Base-by-base conservation (phyloP, 2,113 vertebrate genomes). In the Boleophthalmus pectinirostris region DNA sequence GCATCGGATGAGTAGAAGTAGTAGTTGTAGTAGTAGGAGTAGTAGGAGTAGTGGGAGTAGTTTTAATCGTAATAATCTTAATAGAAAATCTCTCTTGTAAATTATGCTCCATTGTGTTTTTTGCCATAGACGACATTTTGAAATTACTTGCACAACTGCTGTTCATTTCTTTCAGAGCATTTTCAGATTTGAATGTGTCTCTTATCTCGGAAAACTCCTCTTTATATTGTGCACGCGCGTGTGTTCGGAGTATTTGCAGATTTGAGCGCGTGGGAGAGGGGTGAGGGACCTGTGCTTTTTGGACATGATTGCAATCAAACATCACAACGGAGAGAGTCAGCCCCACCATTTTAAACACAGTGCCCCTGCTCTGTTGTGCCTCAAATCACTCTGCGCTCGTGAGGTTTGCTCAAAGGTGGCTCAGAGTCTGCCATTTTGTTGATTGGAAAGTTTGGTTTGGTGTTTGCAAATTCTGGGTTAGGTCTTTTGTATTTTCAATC, bases 301-400 rank as follows among this genome's bases (percentile, higher is more conserved):
- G 70, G 72, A 82, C 79, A 77, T 78, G 72, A 75, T 82, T 77
- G 71, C 79, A 88, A 77, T 88, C 82, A 83, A 66, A 70, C 45
- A 61, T 11, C 53, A 61, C 1, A 57, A 75, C 58, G 1, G 2
- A 18, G 14, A 25, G 56, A 58, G 51, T 54, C 7, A 8, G 5
- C 9, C 51, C 8, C 9, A 2, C 20, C 51, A 54, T 21, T n/a
- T n/a, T 54, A 54, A 54, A n/a, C n/a, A 54, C 51, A 14, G 23
- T 25, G 13, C 56, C 24, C 23, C 5, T n/a, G 49, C 49, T 53
- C 49, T 53, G 49, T 53, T 53, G 56, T 14, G 12, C 56, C 23
- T 58, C 23, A 23, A 25, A 25, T 58, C 56, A 25, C 56, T 25
- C 56, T 5, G 23, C 12, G 56, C 23, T 58, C n/a, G 23, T 23